A percentile compares a stretch with the other conserved stretches of the same genome.
These are phyloP conservation scores for Sycophila texana DNA, from an alignment of 2,888 invertebrate genomes.

Conservation along the genomic window DNA sequence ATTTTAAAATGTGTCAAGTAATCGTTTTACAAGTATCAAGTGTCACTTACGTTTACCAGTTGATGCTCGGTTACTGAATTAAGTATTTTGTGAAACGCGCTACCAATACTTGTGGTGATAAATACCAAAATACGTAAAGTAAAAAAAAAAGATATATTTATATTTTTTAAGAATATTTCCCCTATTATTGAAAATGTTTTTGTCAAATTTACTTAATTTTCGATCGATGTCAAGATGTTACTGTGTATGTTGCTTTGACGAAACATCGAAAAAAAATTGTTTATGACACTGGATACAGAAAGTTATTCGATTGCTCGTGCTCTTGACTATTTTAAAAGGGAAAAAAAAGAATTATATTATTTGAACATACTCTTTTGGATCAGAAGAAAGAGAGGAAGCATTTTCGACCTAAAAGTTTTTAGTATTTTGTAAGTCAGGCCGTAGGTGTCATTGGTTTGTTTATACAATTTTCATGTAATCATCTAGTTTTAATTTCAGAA, in stretches of 20 bases:
- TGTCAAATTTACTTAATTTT: background rate
- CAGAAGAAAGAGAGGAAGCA: conserved; percentile 7
- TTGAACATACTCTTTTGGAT: conserved; percentile 8
- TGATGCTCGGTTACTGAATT: background rate
- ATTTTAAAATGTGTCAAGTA: conserved; percentile 36
- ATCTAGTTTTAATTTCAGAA: conserved; percentile 30
- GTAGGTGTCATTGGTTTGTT: conserved; percentile 25
- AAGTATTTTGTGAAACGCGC: background rate
- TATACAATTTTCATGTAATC: conserved; percentile 36
- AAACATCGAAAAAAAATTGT: background rate
- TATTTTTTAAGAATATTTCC: conserved; percentile 12
- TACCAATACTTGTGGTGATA: conserved; percentile 2
- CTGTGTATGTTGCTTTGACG: background rate
- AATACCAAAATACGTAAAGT: background rate
- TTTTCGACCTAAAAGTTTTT: conserved; percentile 18
- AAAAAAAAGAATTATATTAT: conserved; percentile 32
- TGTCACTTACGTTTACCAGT: conserved; percentile 10
- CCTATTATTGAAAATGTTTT: background rate
- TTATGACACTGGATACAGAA: conserved; percentile 21
- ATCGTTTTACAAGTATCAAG: conserved; percentile 24
- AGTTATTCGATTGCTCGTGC: conserved; percentile 17
- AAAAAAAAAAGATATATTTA: conserved; percentile 1
- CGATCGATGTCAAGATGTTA: background rate
- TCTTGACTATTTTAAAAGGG: conserved; percentile 25
- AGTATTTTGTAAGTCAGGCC: conserved; percentile 23